Percentiles rank a stretch among this genome's conserved stretches.
phyloP scores from a whole-genome alignment of 2,113 vertebrate species.

The Vanacampus margaritifer region DNA sequence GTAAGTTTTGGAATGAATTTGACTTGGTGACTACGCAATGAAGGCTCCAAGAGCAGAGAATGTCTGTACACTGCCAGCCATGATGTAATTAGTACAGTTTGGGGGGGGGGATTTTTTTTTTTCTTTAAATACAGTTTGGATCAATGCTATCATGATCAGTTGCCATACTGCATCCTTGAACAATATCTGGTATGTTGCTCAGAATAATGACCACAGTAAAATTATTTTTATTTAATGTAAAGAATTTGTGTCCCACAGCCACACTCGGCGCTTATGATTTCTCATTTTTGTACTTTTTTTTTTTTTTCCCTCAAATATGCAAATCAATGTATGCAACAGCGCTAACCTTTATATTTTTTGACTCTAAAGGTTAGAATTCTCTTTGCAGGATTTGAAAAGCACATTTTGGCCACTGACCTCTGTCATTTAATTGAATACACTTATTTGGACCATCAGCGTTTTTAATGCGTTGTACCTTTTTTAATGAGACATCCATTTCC shows the following conservation, averaged over 20 bases:
- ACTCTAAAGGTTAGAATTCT: constrained; percentile 42
- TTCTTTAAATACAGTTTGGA: constrained; percentile 16
- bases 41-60: constrained; percentile 42
- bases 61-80: constrained; percentile 37
- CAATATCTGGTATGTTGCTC: constrained; percentile 23
- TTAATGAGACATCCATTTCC: constrained; percentile 16
- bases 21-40: constrained; percentile 50
- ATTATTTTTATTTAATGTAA: constrained; percentile 17
- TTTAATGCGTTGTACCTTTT: not conserved
- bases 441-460: constrained; percentile 24
- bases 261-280: constrained; percentile 10
- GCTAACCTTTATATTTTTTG: constrained; percentile 39
- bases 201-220: constrained; percentile 2
- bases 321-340: constrained; percentile 26
- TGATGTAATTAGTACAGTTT: constrained; percentile 20
- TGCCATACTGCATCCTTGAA: constrained; percentile 13
- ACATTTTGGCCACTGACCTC: constrained; percentile 42
- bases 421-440: constrained; percentile 25
- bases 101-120: not conserved
- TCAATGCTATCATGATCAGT: constrained; percentile 29
- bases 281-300: constrained; percentile 5
- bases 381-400: constrained; percentile 44
- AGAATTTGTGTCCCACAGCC: constrained; percentile 32
- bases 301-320: not conserved
- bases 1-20: constrained; percentile 13